phyloP scores from a whole-genome alignment of 2,797 vertebrate genomes.

The Martes flavigula region DNA sequence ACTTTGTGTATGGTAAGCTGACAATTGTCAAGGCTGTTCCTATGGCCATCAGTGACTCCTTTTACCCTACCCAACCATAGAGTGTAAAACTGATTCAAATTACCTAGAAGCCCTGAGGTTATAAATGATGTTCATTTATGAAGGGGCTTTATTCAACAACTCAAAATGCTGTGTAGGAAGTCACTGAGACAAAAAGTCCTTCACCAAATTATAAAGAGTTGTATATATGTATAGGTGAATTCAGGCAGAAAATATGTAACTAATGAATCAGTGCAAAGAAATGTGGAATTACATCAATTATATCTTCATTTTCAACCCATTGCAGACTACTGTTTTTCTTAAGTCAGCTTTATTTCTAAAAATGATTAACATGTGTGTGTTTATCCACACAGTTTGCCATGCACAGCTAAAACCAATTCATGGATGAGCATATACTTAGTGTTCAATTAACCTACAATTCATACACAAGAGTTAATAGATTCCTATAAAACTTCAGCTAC shows the following conservation, averaged over 20 bases:
- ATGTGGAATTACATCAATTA: neutral
- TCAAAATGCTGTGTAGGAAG: neutral
- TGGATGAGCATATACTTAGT: slow-evolving; percentile 4
- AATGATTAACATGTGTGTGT: neutral
- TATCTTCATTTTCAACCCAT: neutral
- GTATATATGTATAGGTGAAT: neutral
- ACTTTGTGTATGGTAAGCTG: neutral
- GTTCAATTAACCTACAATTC: slow-evolving; percentile 53
- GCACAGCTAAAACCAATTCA: neutral
- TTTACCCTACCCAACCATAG: neutral
- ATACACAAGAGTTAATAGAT: slow-evolving; percentile 21
- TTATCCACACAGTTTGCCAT: neutral
- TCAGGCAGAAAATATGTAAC: neutral
- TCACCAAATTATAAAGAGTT: neutral
- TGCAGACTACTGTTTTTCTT: neutral
- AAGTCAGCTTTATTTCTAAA: slow-evolving; percentile 2
- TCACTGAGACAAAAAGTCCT: neutral
- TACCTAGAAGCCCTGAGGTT: neutral
- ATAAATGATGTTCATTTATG: neutral
- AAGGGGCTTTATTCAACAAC: neutral
- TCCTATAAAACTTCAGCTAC: slow-evolving; percentile 43
- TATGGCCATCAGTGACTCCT: neutral
- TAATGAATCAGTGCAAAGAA: neutral
- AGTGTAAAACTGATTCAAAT: slow-evolving; percentile 21
- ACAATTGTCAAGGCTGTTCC: neutral